Conservation (phyloP, 2,113 vertebrate species). For the Silurus meridionalis region DNA sequence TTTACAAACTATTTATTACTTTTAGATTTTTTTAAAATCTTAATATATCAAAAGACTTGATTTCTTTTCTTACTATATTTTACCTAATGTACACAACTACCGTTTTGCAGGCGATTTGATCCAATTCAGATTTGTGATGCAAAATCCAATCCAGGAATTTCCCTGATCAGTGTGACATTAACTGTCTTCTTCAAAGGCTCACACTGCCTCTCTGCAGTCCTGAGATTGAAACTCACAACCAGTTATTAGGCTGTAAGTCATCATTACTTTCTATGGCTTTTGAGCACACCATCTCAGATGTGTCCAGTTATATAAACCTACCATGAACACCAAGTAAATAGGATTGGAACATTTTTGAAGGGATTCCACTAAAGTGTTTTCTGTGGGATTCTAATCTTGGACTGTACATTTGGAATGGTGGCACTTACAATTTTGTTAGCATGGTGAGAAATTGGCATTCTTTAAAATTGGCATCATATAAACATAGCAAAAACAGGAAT, state of each 20-base stretch:
- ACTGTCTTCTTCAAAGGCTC: neutral
- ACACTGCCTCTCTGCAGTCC: neutral
- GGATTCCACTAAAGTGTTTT: constrained; percentile 4
- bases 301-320: constrained; percentile 10
- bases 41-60: too few species aligned
- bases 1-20: neutral
- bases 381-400: constrained; percentile 19
- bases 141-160: neutral
- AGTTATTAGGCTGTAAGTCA: constrained; percentile 6
- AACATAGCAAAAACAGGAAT: constrained; percentile 12
- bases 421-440: constrained; percentile 25
- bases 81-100: neutral
- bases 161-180: neutral
- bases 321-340: neutral
- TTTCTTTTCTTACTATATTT: neutral
- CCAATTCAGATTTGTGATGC: neutral
- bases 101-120: neutral
- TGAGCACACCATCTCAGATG: neutral
- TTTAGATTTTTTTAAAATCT: neutral
- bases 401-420: constrained; percentile 14
- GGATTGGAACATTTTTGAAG: neutral
- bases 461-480: neutral
- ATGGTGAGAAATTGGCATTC: constrained; percentile 19
- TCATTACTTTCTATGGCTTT: neutral
- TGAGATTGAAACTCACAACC: neutral